A percentile compares a stretch with the other conserved stretches of the same genome.
These are phyloP conservation scores for Molanna angustata DNA, from an alignment of 2,888 invertebrate species.

Conservation along the genomic window DNA sequence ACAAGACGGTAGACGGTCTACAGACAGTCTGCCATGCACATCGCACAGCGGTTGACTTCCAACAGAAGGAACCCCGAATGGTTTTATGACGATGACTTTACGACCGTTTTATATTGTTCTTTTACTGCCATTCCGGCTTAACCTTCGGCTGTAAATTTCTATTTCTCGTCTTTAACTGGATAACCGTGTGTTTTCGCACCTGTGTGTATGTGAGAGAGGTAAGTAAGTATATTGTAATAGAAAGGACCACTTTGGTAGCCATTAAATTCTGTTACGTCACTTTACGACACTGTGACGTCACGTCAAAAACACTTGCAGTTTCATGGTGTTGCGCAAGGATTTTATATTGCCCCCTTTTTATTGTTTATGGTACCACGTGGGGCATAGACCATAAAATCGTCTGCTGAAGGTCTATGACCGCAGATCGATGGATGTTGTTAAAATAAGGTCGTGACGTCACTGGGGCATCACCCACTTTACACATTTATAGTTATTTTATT, in stretches of 20 bases:
- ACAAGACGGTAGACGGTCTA: too few relatives aligned
- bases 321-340: conserved; percentile 31
- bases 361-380: conserved; percentile 30
- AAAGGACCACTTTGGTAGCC: conserved; percentile 8
- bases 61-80: conserved; percentile 9
- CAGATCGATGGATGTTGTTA: conserved; percentile 12
- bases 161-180: conserved; percentile 16
- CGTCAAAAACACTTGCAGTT: conserved; percentile 30
- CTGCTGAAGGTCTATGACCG: conserved; percentile 28
- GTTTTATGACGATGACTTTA: conserved; percentile 31
- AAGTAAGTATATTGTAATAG: too few relatives aligned
- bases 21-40: too few relatives aligned
- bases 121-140: conserved; percentile 30
- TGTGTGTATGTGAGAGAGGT: too few relatives aligned
- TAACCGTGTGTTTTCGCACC: conserved; percentile 24
- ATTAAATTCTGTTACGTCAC: conserved; percentile 23
- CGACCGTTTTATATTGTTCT: conserved; percentile 29
- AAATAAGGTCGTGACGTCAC: background rate
- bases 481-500: too few relatives aligned
- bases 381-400: conserved; percentile 32
- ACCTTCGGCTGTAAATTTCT: conserved; percentile 28
- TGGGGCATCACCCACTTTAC: too few relatives aligned
- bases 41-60: background rate
- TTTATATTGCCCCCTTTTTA: conserved; percentile 31
- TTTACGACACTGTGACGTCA: conserved; percentile 30